A percentile compares a stretch with the other conserved stretches of the same genome.
These are phyloP conservation scores for Takifugu rubripes DNA, from an alignment of 2,797 vertebrate genomes.

Conservation along the genomic window DNA sequence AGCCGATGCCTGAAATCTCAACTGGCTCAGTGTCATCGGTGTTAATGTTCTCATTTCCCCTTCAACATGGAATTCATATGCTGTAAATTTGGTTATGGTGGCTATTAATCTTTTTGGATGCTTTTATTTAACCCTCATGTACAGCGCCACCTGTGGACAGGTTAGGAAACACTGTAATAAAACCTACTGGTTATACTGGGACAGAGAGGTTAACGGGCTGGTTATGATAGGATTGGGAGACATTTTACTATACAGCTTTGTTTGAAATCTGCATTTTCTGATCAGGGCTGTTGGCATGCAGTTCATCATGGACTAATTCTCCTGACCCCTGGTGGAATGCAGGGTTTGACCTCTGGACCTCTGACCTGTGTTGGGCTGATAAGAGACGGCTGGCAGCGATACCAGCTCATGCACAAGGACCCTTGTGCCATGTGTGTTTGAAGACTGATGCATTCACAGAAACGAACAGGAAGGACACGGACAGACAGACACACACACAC, in stretches of 20 bases:
- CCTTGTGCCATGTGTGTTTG: slow-evolving; percentile 6
- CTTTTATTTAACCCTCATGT: too few relatives aligned
- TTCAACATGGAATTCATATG: neutral
- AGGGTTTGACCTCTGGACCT: slow-evolving; percentile 38
- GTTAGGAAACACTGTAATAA: too few relatives aligned
- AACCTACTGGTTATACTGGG: too few relatives aligned
- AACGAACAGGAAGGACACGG: neutral
- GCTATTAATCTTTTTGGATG: neutral
- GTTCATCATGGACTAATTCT: slow-evolving; percentile 24
- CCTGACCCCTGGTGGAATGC: slow-evolving; percentile 48
- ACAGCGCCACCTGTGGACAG: too few relatives aligned
- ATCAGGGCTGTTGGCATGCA: neutral
- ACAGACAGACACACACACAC: slow-evolving; percentile 5
- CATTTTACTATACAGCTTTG: too few relatives aligned
- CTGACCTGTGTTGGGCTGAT: slow-evolving; percentile 39
- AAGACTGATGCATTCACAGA: slow-evolving; percentile 13
- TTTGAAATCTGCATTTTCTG: slow-evolving; percentile 3
- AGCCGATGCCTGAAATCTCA: slow-evolving; percentile 1
- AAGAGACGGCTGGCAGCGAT: slow-evolving; percentile 40
- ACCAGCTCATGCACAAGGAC: slow-evolving; percentile 23
- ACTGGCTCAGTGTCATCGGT: neutral
- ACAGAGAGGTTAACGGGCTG: too few relatives aligned
- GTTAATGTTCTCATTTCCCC: neutral
- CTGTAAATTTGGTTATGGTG: too few relatives aligned
- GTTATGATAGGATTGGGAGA: too few relatives aligned